phyloP scores from a whole-genome alignment of 2,888 invertebrate species.

The Macrophya alboannulata region DNA sequence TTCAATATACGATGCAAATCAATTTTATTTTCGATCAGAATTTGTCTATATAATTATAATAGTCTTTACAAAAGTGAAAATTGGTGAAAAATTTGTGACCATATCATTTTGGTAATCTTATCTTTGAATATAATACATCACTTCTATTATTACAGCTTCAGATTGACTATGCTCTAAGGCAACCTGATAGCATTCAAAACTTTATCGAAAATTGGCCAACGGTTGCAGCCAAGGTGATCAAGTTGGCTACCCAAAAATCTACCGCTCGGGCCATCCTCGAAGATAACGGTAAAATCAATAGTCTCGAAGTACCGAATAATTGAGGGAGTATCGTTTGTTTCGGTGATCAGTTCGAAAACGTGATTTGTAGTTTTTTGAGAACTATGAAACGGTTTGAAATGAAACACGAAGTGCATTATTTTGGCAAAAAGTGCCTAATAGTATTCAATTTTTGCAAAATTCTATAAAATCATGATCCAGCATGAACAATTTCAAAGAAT shows the following conservation, averaged over 20 bases:
- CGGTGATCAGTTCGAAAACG: slow-evolving; percentile 2
- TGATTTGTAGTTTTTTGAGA: not conserved
- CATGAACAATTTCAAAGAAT: not conserved
- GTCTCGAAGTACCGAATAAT: not conserved
- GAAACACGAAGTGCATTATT: slow-evolving; percentile 10
- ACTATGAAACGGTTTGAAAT: not conserved
- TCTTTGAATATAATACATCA: slow-evolving; percentile 27
- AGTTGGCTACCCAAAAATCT: slow-evolving; percentile 28
- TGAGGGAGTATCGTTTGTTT: not conserved
- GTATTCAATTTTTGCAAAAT: not conserved
- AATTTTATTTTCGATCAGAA: slow-evolving; percentile 22
- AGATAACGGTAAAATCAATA: slow-evolving; percentile 29
- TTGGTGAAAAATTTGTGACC: not conserved
- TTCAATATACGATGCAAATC: slow-evolving; percentile 19
- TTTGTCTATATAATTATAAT: slow-evolving; percentile 3
- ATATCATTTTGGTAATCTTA: not conserved
- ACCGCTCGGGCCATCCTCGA: not conserved
- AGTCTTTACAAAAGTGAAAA: not conserved
- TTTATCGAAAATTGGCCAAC: slow-evolving; percentile 15
- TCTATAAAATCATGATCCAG: not conserved
- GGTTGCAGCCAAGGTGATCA: slow-evolving; percentile 20
- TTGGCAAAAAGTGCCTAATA: slow-evolving; percentile 20
- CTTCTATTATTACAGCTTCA: slow-evolving; percentile 19
- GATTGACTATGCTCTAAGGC: slow-evolving; percentile 26
- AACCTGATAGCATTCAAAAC: slow-evolving; percentile 9